Evolutionary conservation across 2,888 invertebrate species (phyloP), one percentile per base, ranked within the genome.

Genomic region (Erpobdella octoculata): DNA sequence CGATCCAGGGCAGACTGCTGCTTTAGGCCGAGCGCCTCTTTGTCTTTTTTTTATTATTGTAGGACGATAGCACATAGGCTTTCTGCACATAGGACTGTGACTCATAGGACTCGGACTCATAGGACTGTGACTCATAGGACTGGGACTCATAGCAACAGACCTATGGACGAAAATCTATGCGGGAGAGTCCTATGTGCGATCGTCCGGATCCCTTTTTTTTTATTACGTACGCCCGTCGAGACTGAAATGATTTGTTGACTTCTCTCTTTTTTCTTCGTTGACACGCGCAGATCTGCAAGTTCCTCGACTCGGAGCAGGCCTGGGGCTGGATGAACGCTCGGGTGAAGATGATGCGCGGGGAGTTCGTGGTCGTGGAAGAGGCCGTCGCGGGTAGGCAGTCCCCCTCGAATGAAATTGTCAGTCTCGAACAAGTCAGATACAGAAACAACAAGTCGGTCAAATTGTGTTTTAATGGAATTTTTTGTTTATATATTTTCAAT

Each of bases 311-410:
- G 78, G 90, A 91, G 80, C 93, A 95, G 84, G 90, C 91, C 76
- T 90, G 89, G 85, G 95, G 94, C 75, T 96, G 95, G 95, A 94
- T 93, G 92, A 91, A 90, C 81, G 93, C 93, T 75, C 87, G 89
- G 82, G 91, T 95, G 83, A 94, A 94, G 89, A 92, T 94, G 91
- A 90, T 92, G 83, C 90, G 92, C 84, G 92, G 93, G 70, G 93
- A 93, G 76, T 93, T 95, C 85, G 89, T 90, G 82, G 95, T 94
- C 77, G 90, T 95, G 79, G 92, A 93, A 84, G 91, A 91, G 88
- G 93, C 93, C 84, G 94, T 93, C 84, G 85, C 90, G 76, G 92
- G 92, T 78, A 91, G 91, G 88, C 93, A 93, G 81, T 89, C 89
- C 82, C 89, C 90, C 77, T 92, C 91, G 84, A 91, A 91, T 79